These are phyloP conservation scores for Chunga burmeisteri DNA, from an alignment of 2,113 vertebrate genomes.

Conservation along the genomic window DNA sequence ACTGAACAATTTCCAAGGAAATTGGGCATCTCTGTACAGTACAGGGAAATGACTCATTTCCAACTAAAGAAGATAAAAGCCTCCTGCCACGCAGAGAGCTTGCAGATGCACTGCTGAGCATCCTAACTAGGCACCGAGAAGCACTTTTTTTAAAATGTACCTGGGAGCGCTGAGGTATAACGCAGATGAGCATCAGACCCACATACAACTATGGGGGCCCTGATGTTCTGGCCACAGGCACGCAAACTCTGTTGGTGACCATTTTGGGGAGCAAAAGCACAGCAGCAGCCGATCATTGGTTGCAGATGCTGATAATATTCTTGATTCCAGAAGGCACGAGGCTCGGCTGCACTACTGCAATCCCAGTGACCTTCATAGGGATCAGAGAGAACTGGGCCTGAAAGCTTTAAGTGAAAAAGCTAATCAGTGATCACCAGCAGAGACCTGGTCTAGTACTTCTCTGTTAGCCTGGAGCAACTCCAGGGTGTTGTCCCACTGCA, in stretches of 20 bases:
- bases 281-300: accelerated
- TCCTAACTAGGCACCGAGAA: neutral
- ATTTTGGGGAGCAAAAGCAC: neutral
- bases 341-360: neutral
- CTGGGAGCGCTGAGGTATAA: neutral
- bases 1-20: constrained; percentile 23
- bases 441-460: neutral
- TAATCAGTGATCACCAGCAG: neutral
- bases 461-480: neutral
- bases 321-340: neutral
- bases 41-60: constrained; percentile 53
- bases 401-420: neutral
- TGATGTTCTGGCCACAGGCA: neutral
- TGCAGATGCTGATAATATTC: neutral
- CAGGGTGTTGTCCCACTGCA: neutral
- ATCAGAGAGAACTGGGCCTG: neutral
- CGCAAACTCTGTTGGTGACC: neutral
- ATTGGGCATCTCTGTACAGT: constrained; percentile 1
- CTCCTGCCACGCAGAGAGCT: neutral
- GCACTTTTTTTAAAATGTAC: neutral
- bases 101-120: constrained; percentile 23
- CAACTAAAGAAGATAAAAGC: constrained; percentile 7
- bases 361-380: constrained; percentile 18
- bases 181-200: neutral
- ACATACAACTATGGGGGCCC: accelerated